A percentile compares a stretch with the other conserved stretches of the same genome.
Conservation (phyloP, 2,113 vertebrate genomes). For the Sinocyclocheilus anophthalmus region DNA sequence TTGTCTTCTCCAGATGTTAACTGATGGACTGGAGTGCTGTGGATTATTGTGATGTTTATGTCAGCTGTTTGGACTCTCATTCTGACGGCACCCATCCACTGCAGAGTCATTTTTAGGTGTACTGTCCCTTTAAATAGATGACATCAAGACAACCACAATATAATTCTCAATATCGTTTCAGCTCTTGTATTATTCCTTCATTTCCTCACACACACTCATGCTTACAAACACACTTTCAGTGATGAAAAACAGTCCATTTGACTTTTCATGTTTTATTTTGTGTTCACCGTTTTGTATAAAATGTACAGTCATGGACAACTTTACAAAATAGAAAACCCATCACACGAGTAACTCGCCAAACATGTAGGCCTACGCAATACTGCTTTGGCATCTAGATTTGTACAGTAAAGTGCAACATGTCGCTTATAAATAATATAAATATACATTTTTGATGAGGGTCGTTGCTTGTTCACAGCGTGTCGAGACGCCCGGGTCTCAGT, state of each 20-base stretch:
- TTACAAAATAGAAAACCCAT: conserved; percentile 73
- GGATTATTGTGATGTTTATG: too few species aligned
- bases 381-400: conserved; percentile 89
- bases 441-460: conserved; percentile 79
- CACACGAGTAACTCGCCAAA: conserved; percentile 53
- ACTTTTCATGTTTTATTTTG: conserved; percentile 54
- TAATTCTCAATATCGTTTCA: too few species aligned
- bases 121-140: neutral
- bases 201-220: neutral
- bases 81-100: too few species aligned
- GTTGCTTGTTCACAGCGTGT: conserved; percentile 76
- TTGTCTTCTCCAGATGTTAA: too few species aligned
- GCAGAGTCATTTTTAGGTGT: neutral
- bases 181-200: neutral
- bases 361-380: conserved; percentile 82
- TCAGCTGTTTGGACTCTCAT: too few species aligned
- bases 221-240: neutral
- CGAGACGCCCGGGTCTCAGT: conserved; percentile 71
- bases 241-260: neutral
- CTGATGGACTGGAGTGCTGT: too few species aligned
- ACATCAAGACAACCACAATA: neutral
- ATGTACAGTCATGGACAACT: conserved; percentile 67
- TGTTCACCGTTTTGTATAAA: conserved; percentile 70
- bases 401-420: conserved; percentile 86
- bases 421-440: conserved; percentile 48